Evolutionary conservation across 2,888 invertebrate genomes (phyloP).

Genomic region (Coenonympha arcania): DNA sequence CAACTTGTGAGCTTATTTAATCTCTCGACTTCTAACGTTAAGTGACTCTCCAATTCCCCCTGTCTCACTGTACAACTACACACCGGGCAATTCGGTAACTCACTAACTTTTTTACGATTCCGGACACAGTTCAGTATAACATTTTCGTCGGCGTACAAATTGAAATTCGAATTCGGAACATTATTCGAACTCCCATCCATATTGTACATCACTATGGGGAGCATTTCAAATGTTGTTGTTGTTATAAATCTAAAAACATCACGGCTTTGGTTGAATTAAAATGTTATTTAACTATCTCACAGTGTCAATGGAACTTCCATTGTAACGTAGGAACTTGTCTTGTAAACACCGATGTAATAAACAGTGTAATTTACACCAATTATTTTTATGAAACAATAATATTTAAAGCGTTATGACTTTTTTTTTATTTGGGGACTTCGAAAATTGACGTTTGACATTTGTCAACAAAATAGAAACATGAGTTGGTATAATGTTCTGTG

Average conservation of each 20-base stretch:
- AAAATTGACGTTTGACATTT: slow-evolving; percentile 12
- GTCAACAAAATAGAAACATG: too few species aligned
- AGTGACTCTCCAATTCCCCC: slow-evolving; percentile 88
- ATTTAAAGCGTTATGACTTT: slow-evolving; percentile 19
- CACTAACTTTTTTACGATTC: slow-evolving; percentile 76
- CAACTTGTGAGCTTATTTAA: slow-evolving; percentile 52
- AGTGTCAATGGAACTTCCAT: slow-evolving; percentile 44
- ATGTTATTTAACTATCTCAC: slow-evolving; percentile 30
- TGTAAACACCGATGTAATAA: slow-evolving; percentile 30
- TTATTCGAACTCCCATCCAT: slow-evolving; percentile 58
- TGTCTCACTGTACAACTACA: slow-evolving; percentile 88
- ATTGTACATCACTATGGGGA: slow-evolving; percentile 63
- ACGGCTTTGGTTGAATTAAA: slow-evolving; percentile 40
- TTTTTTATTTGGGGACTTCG: slow-evolving; percentile 10
- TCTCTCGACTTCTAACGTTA: slow-evolving; percentile 80
- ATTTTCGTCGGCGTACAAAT: slow-evolving; percentile 58
- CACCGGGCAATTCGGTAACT: slow-evolving; percentile 88
- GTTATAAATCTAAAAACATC: slow-evolving; percentile 64
- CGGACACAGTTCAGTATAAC: slow-evolving; percentile 68
- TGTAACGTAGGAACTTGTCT: slow-evolving; percentile 47
- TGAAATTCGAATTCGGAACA: slow-evolving; percentile 29
- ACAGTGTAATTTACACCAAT: slow-evolving; percentile 23
- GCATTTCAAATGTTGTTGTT: slow-evolving; percentile 54
- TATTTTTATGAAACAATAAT: slow-evolving; percentile 23
- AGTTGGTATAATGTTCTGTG: too few species aligned